Evolutionary conservation across 2,113 vertebrate genomes (phyloP), one percentile per base, ranked within the genome.

Genomic region (Aphelocoma coerulescens): DNA sequence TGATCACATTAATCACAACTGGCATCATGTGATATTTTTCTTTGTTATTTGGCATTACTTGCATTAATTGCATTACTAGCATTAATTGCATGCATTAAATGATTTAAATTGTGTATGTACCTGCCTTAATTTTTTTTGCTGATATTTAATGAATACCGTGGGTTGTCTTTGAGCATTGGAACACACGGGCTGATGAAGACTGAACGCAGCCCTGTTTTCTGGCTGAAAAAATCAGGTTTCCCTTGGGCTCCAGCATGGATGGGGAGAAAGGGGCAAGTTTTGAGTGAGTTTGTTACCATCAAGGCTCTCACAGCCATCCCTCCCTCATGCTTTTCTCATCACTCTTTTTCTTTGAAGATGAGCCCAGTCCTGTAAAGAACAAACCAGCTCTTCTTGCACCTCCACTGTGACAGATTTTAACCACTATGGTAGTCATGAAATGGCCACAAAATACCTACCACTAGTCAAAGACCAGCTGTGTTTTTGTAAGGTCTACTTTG

Each of bases 1-100:
- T 85, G 80, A 92, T 73, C 85, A n/a, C 92, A 93, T 94, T 97
- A 93, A 97, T 96, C 96, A 97, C 96, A 89, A 71, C 82, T 96
- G 95, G 83, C 82, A 58, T 91, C 79, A 11, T 3, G 15, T 16
- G 1, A 20, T 59, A 74, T 59, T 89, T 96, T 85, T 97, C 93
- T 96, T 97, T 95, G 96, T 97, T 94, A 95, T 91, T 97, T 97
- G 96, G 96, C 96, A 91, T 90, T 75, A 93, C 75, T 85, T 73
- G 78, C 71, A 20, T 88, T 41, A 41, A 41, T 41, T 41, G 39
- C 39, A 41, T 13, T 41, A 41, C 39, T 97, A 96, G 96, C 96
- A 91, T 90, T 75, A 93, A 77, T 85, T 73, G 78, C 71, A 20
- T 88, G 69, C 82, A 63, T 93, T 96, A 88, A 91, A 81, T 90